Conservation (phyloP, 2,113 vertebrate species). For the Poecilia latipinna region DNA sequence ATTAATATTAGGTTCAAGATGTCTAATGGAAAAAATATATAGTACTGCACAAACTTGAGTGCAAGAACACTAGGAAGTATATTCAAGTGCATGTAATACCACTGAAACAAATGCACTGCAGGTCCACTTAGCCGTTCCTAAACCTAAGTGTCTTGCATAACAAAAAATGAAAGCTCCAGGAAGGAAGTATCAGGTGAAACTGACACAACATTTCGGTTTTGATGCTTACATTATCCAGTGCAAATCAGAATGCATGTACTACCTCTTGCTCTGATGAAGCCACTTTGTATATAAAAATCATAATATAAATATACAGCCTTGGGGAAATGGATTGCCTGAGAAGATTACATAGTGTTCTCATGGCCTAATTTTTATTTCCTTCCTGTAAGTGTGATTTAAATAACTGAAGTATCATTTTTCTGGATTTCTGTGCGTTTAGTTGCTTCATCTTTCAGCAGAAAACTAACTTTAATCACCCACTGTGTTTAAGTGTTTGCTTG, state of each 20-base stretch:
- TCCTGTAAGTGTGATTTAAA: constrained; percentile 54
- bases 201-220: constrained; percentile 35
- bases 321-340: constrained; percentile 20
- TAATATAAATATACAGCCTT: constrained; percentile 27
- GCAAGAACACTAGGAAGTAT: constrained; percentile 17
- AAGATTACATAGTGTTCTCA: constrained; percentile 61
- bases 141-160: constrained; percentile 42
- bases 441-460: constrained; percentile 35
- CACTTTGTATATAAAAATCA: constrained; percentile 30
- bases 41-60: background rate
- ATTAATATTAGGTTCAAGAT: background rate
- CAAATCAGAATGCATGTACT: constrained; percentile 21
- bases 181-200: constrained; percentile 57
- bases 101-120: constrained; percentile 31
- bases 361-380: constrained; percentile 54
- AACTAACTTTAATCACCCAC: constrained; percentile 31
- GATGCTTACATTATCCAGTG: constrained; percentile 17
- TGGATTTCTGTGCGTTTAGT: constrained; percentile 34
- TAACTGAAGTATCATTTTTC: constrained; percentile 45
- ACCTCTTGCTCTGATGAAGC: constrained; percentile 18
- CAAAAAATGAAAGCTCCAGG: constrained; percentile 29
- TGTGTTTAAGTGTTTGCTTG: constrained; percentile 32
- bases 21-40: background rate
- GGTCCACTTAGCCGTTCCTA: constrained; percentile 37
- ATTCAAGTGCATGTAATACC: background rate